Percentiles rank a stretch among this genome's conserved stretches.
Conservation (phyloP, 2,113 vertebrate genomes). For the Xiphophorus couchianus region DNA sequence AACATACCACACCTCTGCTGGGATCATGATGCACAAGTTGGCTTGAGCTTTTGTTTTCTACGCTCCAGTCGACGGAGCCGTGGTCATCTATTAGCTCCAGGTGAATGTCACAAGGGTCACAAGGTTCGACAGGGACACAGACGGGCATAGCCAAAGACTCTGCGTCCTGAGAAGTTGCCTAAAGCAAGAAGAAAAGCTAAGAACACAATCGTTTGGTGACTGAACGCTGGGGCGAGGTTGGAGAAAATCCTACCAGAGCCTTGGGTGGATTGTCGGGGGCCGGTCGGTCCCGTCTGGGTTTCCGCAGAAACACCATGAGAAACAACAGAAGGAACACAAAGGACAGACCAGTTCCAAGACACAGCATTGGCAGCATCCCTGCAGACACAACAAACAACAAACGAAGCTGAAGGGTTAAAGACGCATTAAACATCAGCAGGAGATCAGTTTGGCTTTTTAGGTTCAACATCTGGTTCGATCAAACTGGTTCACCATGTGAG, state of each 20-base stretch:
- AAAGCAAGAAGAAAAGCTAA: slow-evolving; percentile 2
- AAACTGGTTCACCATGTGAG: background rate
- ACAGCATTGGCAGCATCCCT: slow-evolving; percentile 43
- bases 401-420: background rate
- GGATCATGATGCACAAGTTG: background rate
- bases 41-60: slow-evolving; percentile 11
- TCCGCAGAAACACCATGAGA: slow-evolving; percentile 29
- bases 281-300: background rate
- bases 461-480: background rate
- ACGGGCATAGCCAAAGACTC: slow-evolving; percentile 26
- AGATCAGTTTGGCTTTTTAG: too few relatives aligned
- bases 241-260: slow-evolving; percentile 43
- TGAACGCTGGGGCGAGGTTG: background rate
- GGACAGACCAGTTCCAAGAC: slow-evolving; percentile 27
- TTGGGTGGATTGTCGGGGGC: slow-evolving; percentile 51
- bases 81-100: slow-evolving; percentile 50
- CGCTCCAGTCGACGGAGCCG: slow-evolving; percentile 21
- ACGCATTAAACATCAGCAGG: background rate
- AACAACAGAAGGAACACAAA: slow-evolving; percentile 46
- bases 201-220: too few relatives aligned
- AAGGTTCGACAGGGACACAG: slow-evolving; percentile 33
- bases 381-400: background rate
- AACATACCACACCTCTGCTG: background rate
- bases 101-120: slow-evolving; percentile 47
- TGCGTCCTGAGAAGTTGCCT: slow-evolving; percentile 25